A percentile compares a stretch with the other conserved stretches of the same genome.
phyloP scores from a whole-genome alignment of 2,797 vertebrate species.

The Sus cebifrons region DNA sequence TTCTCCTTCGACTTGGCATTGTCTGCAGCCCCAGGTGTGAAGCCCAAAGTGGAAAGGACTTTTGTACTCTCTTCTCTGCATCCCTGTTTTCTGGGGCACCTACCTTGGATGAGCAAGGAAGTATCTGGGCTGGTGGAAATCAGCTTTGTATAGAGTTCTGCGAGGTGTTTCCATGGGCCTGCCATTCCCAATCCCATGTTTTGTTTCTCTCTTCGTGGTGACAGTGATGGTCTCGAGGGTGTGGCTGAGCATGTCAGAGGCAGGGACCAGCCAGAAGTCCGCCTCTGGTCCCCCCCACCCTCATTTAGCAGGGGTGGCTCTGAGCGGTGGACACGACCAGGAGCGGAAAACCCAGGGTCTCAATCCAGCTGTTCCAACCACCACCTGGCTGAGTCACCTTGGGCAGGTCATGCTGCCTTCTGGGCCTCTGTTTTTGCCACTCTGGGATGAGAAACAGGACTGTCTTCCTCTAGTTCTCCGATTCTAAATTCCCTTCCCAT shows the following conservation, averaged over 20 bases:
- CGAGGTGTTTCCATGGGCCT: background rate
- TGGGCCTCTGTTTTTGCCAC: background rate
- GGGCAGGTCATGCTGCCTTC: background rate
- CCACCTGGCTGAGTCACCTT: background rate
- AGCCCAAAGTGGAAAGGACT: conserved; percentile 72
- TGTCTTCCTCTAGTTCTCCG: background rate
- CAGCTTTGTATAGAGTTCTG: too few relatives aligned
- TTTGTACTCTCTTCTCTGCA: background rate
- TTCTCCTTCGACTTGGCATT: conserved; percentile 77
- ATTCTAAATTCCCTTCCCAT: background rate
- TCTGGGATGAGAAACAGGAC: background rate
- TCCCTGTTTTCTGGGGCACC: conserved; percentile 31
- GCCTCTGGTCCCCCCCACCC: background rate
- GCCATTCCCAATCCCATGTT: background rate
- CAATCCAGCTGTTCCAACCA: background rate
- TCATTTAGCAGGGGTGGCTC: background rate
- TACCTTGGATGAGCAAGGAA: conserved; percentile 43
- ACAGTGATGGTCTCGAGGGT: background rate
- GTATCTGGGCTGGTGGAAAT: background rate
- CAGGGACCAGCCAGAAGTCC: background rate
- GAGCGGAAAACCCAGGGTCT: background rate
- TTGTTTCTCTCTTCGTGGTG: background rate
- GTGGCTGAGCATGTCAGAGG: background rate
- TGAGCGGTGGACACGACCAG: fast-evolving
- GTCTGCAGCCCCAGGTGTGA: conserved; percentile 83